Conservation (phyloP, 2,113 vertebrate species). For the Sturnira hondurensis region DNA sequence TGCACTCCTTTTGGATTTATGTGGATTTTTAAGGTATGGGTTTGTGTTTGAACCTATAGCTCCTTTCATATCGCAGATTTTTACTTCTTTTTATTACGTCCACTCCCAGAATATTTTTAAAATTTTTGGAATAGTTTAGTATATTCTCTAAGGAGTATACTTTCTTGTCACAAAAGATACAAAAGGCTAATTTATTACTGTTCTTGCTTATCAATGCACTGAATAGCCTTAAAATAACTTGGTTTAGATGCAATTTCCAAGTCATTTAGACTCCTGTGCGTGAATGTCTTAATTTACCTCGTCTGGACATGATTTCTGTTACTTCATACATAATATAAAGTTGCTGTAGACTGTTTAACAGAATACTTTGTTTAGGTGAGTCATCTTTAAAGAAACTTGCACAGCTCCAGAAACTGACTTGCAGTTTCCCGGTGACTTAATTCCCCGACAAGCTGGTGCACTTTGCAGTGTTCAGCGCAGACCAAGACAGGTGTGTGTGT, state of each 20-base stretch:
- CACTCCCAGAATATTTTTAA: background rate
- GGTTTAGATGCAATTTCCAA: background rate
- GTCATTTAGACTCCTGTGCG: background rate
- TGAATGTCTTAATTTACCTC: background rate
- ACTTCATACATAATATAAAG: background rate
- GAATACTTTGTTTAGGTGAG: background rate
- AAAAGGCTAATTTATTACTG: background rate
- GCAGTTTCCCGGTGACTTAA: slow-evolving; percentile 63
- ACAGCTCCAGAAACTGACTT: slow-evolving; percentile 46
- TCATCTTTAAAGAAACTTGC: slow-evolving; percentile 27
- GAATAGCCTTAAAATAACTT: background rate
- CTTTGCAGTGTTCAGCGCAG: slow-evolving; percentile 61
- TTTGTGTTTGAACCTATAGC: background rate
- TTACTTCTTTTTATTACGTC: slow-evolving; percentile 1
- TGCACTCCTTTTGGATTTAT: background rate
- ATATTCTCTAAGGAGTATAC: background rate
- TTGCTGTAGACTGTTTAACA: background rate
- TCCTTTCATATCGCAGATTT: slow-evolving; percentile 39
- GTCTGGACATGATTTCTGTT: background rate
- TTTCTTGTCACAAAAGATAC: background rate
- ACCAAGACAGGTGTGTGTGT: slow-evolving; percentile 69
- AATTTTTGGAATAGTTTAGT: background rate
- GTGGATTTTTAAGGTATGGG: slow-evolving; percentile 51
- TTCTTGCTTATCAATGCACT: background rate
- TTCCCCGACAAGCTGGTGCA: slow-evolving; percentile 69